A percentile compares a stretch with the other conserved stretches of the same genome.
Conservation (phyloP, 1,140 invertebrate genomes). For the Drosophila sucinea region DNA sequence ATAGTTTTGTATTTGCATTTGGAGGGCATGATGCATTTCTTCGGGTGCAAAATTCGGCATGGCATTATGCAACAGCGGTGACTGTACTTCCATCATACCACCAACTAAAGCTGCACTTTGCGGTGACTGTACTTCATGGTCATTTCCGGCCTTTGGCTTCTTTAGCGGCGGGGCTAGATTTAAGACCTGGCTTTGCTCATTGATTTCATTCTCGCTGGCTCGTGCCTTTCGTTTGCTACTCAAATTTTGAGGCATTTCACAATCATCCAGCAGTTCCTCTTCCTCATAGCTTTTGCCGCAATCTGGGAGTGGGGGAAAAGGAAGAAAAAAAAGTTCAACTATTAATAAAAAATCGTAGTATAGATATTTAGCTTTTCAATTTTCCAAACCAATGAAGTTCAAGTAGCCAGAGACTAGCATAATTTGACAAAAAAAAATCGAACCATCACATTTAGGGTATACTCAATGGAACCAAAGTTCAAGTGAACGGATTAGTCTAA, state of each 20-base stretch:
- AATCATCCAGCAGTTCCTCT: constrained; percentile 45
- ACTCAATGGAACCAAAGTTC: not conserved
- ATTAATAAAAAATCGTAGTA: constrained; percentile 38
- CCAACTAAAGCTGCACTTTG: constrained; percentile 7
- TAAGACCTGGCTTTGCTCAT: constrained; percentile 60
- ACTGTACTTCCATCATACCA: constrained; percentile 14
- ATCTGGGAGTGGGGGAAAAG: constrained; percentile 42
- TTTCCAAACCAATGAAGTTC: constrained; percentile 82
- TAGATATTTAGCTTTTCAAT: constrained; percentile 78
- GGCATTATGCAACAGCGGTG: constrained; percentile 38
- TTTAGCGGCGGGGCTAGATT: constrained; percentile 69
- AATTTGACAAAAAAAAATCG: constrained; percentile 56
- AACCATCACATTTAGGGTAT: constrained; percentile 43
- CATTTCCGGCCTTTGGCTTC: constrained; percentile 29
- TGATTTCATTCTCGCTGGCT: constrained; percentile 35
- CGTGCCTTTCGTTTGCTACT: constrained; percentile 68
- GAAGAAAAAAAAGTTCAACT: constrained; percentile 26
- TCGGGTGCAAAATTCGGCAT: constrained; percentile 49
- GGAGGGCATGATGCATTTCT: constrained; percentile 80
- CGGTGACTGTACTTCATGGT: constrained; percentile 12
- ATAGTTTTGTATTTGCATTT: constrained; percentile 76
- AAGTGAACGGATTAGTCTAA: not conserved
- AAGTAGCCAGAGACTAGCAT: constrained; percentile 65
- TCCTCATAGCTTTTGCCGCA: constrained; percentile 67
- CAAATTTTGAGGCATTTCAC: constrained; percentile 65